Evolutionary conservation across 2,113 vertebrate species (phyloP).

Genomic region (Colaptes auratus): DNA sequence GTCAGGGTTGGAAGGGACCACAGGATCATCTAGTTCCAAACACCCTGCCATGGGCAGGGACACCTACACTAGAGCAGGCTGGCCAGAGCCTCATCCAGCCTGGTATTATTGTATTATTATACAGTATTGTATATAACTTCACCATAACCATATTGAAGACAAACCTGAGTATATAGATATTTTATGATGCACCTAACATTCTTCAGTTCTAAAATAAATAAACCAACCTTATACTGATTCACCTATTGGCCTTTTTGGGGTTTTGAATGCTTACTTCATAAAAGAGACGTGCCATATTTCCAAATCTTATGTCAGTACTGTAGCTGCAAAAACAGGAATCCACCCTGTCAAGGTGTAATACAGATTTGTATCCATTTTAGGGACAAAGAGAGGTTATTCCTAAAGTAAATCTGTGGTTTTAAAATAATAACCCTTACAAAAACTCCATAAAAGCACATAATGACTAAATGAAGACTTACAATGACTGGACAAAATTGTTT

Average conservation of each 20-base stretch:
- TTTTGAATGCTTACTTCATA: not conserved
- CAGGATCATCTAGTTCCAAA: too few species aligned
- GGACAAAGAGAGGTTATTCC: not conserved
- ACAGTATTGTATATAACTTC: not conserved
- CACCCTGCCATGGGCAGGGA: too few species aligned
- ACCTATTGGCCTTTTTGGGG: fast-evolving
- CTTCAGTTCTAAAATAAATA: not conserved
- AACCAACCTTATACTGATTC: not conserved
- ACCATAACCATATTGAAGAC: not conserved
- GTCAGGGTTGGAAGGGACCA: too few species aligned
- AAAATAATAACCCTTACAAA: not conserved
- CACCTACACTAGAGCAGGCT: too few species aligned
- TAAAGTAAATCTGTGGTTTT: not conserved
- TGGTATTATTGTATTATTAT: too few species aligned
- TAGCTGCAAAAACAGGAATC: not conserved
- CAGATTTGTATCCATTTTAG: not conserved
- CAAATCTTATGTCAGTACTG: not conserved
- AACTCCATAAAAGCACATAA: not conserved
- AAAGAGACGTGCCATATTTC: not conserved
- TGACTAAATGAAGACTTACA: not conserved
- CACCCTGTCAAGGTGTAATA: not conserved
- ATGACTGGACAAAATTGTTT: not conserved
- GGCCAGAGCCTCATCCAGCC: too few species aligned
- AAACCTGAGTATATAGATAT: not conserved
- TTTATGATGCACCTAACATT: not conserved